phyloP scores from a whole-genome alignment of 2,113 vertebrate species.

The Bos javanicus region DNA sequence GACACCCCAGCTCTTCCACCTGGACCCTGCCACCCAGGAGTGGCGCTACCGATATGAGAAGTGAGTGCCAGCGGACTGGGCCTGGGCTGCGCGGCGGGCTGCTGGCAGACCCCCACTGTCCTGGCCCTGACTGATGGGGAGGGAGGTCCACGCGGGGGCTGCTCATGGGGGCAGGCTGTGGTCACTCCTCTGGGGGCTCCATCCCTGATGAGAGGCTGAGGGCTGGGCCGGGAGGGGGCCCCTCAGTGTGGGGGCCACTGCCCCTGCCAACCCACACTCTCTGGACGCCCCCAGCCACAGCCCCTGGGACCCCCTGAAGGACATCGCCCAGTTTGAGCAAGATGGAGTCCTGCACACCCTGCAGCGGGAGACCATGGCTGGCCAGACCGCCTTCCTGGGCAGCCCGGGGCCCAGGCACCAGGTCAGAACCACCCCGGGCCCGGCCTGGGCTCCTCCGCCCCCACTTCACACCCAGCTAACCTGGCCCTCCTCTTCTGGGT shows the following conservation, averaged over 20 bases:
- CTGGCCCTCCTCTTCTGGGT: neutral
- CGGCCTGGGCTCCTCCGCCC: too few relatives aligned
- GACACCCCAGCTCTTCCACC: conserved; percentile 86
- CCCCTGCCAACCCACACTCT: neutral
- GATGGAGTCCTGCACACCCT: conserved; percentile 92
- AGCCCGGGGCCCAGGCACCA: neutral
- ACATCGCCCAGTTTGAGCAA: conserved; percentile 92
- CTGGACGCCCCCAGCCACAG: conserved; percentile 78
- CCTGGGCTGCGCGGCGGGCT: accelerated
- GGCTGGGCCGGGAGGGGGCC: neutral
- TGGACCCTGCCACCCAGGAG: conserved; percentile 82
- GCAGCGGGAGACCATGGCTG: conserved; percentile 73
- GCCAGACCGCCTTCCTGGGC: neutral
- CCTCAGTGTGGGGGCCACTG: accelerated
- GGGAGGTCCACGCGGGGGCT: accelerated
- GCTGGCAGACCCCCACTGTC: neutral
- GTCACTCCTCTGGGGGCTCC: neutral
- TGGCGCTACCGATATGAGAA: conserved; percentile 92
- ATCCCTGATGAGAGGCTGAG: neutral
- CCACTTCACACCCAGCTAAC: too few relatives aligned
- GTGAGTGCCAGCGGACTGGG: conserved; percentile 73
- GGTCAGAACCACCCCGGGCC: conserved; percentile 37
- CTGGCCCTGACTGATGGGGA: accelerated
- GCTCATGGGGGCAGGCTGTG: accelerated
- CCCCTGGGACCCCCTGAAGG: conserved; percentile 90